Percentiles rank a stretch among this genome's conserved stretches.
phyloP scores from a whole-genome alignment of 2,797 vertebrate species.

The Knipowitschia caucasica region DNA sequence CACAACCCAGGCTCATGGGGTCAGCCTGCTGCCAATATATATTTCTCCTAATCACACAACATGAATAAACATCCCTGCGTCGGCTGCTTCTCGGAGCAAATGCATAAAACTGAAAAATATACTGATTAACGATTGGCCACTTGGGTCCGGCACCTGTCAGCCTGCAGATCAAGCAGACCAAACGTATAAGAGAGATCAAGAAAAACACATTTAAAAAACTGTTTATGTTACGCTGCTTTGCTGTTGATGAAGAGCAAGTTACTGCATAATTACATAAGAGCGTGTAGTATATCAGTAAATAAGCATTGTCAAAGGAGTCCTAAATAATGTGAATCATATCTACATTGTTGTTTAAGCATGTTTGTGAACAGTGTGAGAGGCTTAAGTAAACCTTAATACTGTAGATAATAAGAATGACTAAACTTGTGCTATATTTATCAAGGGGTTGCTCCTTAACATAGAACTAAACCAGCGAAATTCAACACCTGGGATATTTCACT shows the following conservation, averaged over 20 bases:
- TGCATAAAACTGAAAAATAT: slow-evolving; percentile 45
- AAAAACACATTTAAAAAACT: slow-evolving; percentile 18
- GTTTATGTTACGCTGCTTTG: background rate
- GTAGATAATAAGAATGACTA: too few species aligned
- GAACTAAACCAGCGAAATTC: too few species aligned
- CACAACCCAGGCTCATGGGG: slow-evolving; percentile 38
- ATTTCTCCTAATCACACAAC: slow-evolving; percentile 56
- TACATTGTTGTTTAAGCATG: too few species aligned
- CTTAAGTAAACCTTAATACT: too few species aligned
- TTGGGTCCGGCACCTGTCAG: slow-evolving; percentile 39
- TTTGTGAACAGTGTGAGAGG: too few species aligned
- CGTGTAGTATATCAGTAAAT: too few species aligned
- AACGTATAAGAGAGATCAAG: slow-evolving; percentile 1
- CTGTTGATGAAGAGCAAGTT: background rate
- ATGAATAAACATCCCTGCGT: slow-evolving; percentile 60
- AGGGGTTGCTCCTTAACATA: too few species aligned
- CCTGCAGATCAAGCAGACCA: slow-evolving; percentile 33
- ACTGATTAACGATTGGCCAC: slow-evolving; percentile 47
- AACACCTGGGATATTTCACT: too few species aligned
- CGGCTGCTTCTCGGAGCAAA: slow-evolving; percentile 11
- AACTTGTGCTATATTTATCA: too few species aligned
- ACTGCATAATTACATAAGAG: background rate
- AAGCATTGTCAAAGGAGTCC: too few species aligned
- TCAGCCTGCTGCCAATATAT: slow-evolving; percentile 47
- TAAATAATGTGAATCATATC: too few species aligned